phyloP scores from a whole-genome alignment of 2,113 vertebrate species.

The Ictidomys tridecemlineatus region DNA sequence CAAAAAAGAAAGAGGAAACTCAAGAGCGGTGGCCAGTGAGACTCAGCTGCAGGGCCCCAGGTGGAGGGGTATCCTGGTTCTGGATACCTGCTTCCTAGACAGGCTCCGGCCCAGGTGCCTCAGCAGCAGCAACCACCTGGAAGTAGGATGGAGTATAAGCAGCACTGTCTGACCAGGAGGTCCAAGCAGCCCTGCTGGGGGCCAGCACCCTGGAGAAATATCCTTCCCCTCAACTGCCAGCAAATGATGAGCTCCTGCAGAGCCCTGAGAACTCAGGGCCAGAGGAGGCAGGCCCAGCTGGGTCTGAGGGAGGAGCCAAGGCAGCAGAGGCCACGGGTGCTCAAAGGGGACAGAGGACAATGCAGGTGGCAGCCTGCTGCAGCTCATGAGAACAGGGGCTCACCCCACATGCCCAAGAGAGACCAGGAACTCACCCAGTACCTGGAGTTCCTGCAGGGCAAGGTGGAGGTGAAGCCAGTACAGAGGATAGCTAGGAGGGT shows the following conservation, averaged over 20 bases:
- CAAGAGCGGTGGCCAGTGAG: background rate
- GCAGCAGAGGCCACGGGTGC: background rate
- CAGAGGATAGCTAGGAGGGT: rapidly evolving
- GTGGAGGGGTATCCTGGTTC: background rate
- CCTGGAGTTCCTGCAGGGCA: background rate
- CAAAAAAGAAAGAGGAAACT: too few species aligned
- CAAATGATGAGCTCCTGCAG: background rate
- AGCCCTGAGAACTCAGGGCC: background rate
- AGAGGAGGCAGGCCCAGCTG: rapidly evolving
- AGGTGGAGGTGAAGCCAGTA: background rate
- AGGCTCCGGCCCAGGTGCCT: background rate
- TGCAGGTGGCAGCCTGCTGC: background rate
- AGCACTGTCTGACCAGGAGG: rapidly evolving
- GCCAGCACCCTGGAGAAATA: background rate
- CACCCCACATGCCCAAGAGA: background rate
- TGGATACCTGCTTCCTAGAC: background rate
- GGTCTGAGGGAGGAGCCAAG: background rate
- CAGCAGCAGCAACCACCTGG: background rate
- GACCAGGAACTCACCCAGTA: background rate
- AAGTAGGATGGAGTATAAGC: background rate
- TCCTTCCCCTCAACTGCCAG: rapidly evolving
- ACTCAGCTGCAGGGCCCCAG: too few species aligned
- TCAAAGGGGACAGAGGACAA: background rate
- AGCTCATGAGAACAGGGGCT: too few species aligned
- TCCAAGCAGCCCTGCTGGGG: background rate